Conservation (phyloP, 1,140 invertebrate genomes). For the Panulirus ornatus region DNA sequence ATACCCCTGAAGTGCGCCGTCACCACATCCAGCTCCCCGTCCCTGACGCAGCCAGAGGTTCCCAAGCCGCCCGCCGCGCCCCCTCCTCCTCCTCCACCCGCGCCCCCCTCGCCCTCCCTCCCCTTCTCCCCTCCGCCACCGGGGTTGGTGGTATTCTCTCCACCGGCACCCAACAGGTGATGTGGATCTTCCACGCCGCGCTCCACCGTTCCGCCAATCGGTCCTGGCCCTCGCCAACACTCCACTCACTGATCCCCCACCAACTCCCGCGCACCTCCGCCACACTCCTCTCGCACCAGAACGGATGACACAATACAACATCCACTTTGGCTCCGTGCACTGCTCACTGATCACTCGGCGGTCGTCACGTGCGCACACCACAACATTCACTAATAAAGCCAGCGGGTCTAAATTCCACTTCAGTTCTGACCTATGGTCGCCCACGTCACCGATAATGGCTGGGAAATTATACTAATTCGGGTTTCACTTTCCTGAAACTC, state of each 20-base stretch:
- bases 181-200: conserved; percentile 27
- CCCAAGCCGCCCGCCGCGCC: conserved; percentile 34
- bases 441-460: no score
- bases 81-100: conserved; percentile 32
- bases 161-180: conserved; percentile 27
- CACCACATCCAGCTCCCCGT: conserved; percentile 66
- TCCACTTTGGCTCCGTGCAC: not conserved
- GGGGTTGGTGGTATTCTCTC: not conserved
- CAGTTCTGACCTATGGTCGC: no score
- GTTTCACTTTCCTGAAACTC: no score
- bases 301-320: not conserved
- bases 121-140: conserved; percentile 36
- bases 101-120: conserved; percentile 21
- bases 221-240: conserved; percentile 37
- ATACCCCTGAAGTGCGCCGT: conserved; percentile 64
- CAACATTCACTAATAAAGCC: no score
- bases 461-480: no score
- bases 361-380: not conserved
- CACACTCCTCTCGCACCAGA: not conserved
- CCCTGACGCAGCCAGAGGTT: conserved; percentile 19
- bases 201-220: conserved; percentile 53
- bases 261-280: not conserved
- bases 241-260: not conserved
- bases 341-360: not conserved
- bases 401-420: no score